phyloP scores from a whole-genome alignment of 2,888 invertebrate species.

The Chrysomela aeneicollis region DNA sequence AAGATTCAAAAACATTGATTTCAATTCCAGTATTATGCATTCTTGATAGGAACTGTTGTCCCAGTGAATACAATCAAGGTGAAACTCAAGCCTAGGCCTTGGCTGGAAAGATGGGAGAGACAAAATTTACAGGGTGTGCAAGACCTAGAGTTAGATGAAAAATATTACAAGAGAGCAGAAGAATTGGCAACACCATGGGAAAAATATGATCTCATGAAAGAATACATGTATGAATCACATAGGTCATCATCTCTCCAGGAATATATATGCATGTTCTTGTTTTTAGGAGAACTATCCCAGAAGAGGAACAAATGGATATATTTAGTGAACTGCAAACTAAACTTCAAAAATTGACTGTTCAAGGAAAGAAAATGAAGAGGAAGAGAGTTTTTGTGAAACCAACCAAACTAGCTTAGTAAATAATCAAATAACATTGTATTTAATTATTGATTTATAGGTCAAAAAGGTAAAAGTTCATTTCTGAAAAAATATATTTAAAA shows the following conservation, averaged over 20 bases:
- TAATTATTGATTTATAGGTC: background rate
- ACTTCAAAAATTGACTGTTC: slow-evolving; percentile 74
- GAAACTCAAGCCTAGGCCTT: slow-evolving; percentile 81
- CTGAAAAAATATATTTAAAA: slow-evolving; percentile 46
- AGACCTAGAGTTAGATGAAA: slow-evolving; percentile 55
- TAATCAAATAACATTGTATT: background rate
- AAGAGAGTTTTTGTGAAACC: slow-evolving; percentile 70
- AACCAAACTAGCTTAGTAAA: slow-evolving; percentile 61
- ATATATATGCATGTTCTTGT: slow-evolving; percentile 18
- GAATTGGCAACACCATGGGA: slow-evolving; percentile 78
- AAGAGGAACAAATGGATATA: slow-evolving; percentile 87
- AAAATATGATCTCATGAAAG: slow-evolving; percentile 93
- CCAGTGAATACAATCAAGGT: slow-evolving; percentile 65
- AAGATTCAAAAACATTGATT: background rate
- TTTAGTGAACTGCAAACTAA: slow-evolving; percentile 84
- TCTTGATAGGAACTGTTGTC: slow-evolving; percentile 49
- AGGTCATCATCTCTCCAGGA: slow-evolving; percentile 6
- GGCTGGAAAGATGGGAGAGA: slow-evolving; percentile 90
- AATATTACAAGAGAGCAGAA: slow-evolving; percentile 63
- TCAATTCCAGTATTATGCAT: background rate
- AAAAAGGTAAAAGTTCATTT: slow-evolving; percentile 18
- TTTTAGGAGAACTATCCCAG: slow-evolving; percentile 79
- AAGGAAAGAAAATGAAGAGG: slow-evolving; percentile 69
- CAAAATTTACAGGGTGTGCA: slow-evolving; percentile 77
- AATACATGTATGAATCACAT: slow-evolving; percentile 73